phyloP scores from a whole-genome alignment of 2,888 invertebrate species.

The Mimas tiliae region DNA sequence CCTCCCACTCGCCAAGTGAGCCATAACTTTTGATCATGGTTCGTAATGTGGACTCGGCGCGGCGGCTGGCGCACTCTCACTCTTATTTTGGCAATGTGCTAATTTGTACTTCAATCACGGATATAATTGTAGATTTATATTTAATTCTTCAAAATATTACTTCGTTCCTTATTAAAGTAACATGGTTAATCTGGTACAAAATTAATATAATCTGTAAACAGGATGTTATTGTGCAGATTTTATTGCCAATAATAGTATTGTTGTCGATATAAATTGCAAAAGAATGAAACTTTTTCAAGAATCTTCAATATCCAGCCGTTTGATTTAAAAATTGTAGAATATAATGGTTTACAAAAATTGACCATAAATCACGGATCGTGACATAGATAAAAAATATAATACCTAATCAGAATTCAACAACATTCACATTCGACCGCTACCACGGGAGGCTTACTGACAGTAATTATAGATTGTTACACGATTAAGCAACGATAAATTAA shows the following conservation, averaged over 20 bases:
- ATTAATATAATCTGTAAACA: too few species aligned
- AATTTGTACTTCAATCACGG: constrained; percentile 37
- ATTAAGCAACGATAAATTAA: constrained; percentile 21
- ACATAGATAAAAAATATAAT: not conserved
- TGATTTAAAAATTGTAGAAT: too few species aligned
- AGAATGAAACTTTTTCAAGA: too few species aligned
- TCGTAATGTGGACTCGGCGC: constrained; percentile 36
- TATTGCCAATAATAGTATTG: too few species aligned
- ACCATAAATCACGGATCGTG: not conserved
- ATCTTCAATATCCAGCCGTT: too few species aligned
- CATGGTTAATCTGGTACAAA: too few species aligned
- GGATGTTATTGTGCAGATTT: too few species aligned
- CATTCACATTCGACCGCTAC: not conserved
- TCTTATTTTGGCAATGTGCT: constrained; percentile 53
- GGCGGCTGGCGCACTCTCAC: constrained; percentile 54
- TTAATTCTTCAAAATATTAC: not conserved
- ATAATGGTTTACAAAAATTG: not conserved
- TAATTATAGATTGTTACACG: constrained; percentile 18
- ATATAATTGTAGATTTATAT: not conserved
- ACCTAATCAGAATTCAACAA: not conserved
- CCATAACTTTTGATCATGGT: not conserved
- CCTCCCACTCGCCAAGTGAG: constrained; percentile 46
- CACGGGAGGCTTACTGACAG: constrained; percentile 23
- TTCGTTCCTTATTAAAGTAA: not conserved
- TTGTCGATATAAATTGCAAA: not conserved